Base-by-base conservation (phyloP, 2,888 invertebrate species). In the Andrena chrysosceles region DNA sequence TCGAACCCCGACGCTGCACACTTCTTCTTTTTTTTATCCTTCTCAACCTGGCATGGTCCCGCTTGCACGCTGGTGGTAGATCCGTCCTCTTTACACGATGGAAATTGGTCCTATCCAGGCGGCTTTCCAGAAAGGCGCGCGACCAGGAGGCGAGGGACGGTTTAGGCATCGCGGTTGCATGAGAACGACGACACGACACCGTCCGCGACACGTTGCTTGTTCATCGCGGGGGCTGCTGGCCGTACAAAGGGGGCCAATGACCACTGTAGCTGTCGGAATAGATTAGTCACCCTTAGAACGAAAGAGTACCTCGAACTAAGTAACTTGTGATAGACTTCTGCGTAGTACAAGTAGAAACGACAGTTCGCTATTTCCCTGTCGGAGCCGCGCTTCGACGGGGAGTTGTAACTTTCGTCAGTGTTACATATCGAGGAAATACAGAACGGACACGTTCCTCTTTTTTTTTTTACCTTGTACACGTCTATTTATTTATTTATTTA, bases 71-170 rank as follows among this genome's bases (percentile, higher is more conserved):
- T 1, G 13, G 72, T 4, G 13, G 42, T 23, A 20, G 74, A 33
- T n/a, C 26, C 6, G 8, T 31, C 5, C 16, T 69, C 20, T 4
- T 42, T 54, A 13, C 20, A 31, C 52, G 26, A 62, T 26, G 71
- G 31, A 29, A n/a, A 29, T 20, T 8, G 10, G 70, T 26, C 33
- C 23, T 56, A 10, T 56, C 20, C 56, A 56, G 35, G 72, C 59
- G 33, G 52, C 23, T 72, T 81, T 81, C 7, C 81, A 64, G 72
- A 35, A 54, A 54, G 60, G 35, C 20, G 33, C 49, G 48, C 48
- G 31, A 49, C n/a, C 35, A 62, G 42, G 16, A 60, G 79, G 33
- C 64, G 2, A 3, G 10, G 23, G 54, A 70, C 23, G n/a, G 26
- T 16, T 48, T 70, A 70, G 42, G 29, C n/a, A 4, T 26, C 7